Percentiles rank a stretch among this genome's conserved stretches.
Conservation (phyloP, 2,888 invertebrate genomes). For the Cerastoderma edule region DNA sequence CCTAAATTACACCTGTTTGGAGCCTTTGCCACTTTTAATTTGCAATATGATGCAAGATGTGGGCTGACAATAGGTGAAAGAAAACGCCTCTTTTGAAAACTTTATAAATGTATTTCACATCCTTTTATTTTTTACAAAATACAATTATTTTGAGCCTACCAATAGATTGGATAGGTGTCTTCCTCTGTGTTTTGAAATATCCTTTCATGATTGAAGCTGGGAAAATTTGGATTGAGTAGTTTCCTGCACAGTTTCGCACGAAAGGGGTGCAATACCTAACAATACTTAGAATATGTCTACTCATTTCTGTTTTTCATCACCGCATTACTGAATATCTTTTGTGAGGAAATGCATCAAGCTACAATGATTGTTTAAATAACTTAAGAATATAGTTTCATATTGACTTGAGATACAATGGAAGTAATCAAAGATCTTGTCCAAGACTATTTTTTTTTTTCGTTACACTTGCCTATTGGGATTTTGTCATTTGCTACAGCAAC, state of each 20-base stretch:
- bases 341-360: no score
- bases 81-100: constrained; percentile 11
- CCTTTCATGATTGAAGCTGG: neutral
- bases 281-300: neutral
- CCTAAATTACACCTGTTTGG: neutral
- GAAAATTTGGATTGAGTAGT: neutral
- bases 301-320: neutral
- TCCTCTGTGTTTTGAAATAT: no score
- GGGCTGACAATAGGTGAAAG: constrained; percentile 15
- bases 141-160: constrained; percentile 18
- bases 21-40: constrained; percentile 7
- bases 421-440: no score
- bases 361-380: no score
- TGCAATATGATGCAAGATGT: constrained; percentile 13
- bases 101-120: constrained; percentile 8
- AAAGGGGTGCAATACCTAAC: neutral
- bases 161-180: no score
- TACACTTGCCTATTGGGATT: no score
- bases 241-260: neutral
- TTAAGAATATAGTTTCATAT: no score
- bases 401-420: no score
- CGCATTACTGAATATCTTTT: neutral
- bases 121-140: constrained; percentile 10
- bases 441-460: no score
- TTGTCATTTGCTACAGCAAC: no score